Evolutionary conservation across 2,888 invertebrate genomes (phyloP).

Genomic region (Argynnis bischoffii): DNA sequence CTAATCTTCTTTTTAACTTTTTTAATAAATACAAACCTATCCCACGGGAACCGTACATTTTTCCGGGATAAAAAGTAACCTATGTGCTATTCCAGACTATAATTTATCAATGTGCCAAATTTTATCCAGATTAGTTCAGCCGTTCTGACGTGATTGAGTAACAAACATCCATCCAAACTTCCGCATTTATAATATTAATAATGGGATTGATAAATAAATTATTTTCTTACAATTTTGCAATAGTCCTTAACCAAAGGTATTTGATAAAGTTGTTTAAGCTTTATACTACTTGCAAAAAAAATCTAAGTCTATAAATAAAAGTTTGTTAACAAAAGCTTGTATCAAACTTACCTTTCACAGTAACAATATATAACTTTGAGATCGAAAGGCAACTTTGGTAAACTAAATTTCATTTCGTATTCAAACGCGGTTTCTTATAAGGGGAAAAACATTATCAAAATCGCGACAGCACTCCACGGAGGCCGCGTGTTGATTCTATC

Average conservation of each 20-base stretch:
- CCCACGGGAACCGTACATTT: too few relatives aligned
- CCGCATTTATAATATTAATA: too few relatives aligned
- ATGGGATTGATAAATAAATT: neutral
- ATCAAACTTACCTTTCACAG: slow-evolving; percentile 61
- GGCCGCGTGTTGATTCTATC: slow-evolving; percentile 77
- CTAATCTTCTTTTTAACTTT: too few relatives aligned
- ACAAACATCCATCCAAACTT: too few relatives aligned
- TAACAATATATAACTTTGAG: slow-evolving; percentile 76
- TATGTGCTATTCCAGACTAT: too few relatives aligned
- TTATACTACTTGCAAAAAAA: slow-evolving; percentile 19
- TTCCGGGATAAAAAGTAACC: too few relatives aligned
- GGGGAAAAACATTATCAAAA: slow-evolving; percentile 73
- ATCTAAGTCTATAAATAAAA: slow-evolving; percentile 36
- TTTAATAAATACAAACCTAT: too few relatives aligned
- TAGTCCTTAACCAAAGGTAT: neutral
- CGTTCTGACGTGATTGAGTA: too few relatives aligned
- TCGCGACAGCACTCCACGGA: slow-evolving; percentile 66
- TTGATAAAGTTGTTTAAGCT: too few relatives aligned
- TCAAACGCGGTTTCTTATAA: slow-evolving; percentile 63
- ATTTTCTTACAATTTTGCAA: neutral
- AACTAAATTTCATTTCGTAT: slow-evolving; percentile 75
- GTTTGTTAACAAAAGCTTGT: slow-evolving; percentile 37
- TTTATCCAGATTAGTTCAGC: too few relatives aligned
- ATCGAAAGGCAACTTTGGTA: slow-evolving; percentile 65
- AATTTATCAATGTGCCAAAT: too few relatives aligned